A percentile compares a stretch with the other conserved stretches of the same genome.
Evolutionary conservation across 2,113 vertebrate species (phyloP).

Genomic region (Burhinus bistriatus): DNA sequence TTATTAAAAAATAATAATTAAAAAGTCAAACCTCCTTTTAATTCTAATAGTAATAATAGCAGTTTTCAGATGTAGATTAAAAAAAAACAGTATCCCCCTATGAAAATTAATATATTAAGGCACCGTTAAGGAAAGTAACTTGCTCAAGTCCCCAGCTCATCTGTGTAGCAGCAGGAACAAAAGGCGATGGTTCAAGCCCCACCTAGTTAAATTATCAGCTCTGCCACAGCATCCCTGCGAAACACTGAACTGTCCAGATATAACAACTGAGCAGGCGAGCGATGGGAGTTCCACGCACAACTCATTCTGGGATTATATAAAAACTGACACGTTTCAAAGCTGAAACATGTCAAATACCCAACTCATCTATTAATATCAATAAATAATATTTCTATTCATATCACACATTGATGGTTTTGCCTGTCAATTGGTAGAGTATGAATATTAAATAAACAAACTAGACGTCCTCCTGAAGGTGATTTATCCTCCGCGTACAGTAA

Average conservation of each 20-base stretch:
- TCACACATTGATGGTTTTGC: background rate
- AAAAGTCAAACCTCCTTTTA: background rate
- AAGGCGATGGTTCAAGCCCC: background rate
- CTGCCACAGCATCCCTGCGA: background rate
- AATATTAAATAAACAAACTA: background rate
- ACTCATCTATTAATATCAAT: background rate
- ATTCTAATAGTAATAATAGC: background rate
- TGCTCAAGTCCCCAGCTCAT: background rate
- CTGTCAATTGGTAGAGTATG: background rate
- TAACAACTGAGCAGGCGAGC: accelerated
- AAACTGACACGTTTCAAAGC: background rate
- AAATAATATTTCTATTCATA: background rate
- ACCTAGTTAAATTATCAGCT: background rate
- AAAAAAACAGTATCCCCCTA: background rate
- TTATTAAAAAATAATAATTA: background rate
- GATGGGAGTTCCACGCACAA: background rate
- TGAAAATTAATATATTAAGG: background rate
- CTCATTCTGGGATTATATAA: background rate
- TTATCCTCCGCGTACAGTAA: background rate
- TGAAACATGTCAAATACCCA: background rate
- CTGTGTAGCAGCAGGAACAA: background rate
- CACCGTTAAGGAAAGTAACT: background rate
- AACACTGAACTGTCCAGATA: background rate
- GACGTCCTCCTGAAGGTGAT: background rate
- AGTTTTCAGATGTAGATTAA: background rate